Conservation (phyloP, 2,797 vertebrate genomes). For the Enteromius radiatus region DNA sequence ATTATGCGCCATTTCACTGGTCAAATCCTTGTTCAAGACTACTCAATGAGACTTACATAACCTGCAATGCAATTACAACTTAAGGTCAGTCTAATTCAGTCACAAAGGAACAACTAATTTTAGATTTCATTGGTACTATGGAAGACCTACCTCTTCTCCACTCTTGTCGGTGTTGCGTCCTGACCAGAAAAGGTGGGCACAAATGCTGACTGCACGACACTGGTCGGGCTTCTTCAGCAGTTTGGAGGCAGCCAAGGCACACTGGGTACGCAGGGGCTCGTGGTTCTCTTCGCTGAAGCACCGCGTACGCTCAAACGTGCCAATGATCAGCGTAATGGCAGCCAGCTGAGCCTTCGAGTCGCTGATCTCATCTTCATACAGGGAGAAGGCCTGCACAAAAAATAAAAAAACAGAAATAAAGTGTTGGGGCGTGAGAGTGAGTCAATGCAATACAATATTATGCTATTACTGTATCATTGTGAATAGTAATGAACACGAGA, state of each 20-base stretch:
- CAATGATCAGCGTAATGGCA: conserved; percentile 97
- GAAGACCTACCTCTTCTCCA: conserved; percentile 85
- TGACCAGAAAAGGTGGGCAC: conserved; percentile 98
- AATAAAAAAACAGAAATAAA: neutral
- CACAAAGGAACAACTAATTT: neutral
- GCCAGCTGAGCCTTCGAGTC: conserved; percentile 98
- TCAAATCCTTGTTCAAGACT: neutral
- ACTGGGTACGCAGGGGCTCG: conserved; percentile 95
- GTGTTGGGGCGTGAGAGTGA: neutral
- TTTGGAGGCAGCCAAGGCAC: conserved; percentile 95
- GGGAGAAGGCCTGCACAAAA: conserved; percentile 85
- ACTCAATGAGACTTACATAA: conserved; percentile 17
- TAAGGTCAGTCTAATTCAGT: neutral
- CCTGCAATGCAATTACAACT: conserved; percentile 4
- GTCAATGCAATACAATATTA: neutral
- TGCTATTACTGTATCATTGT: conserved; percentile 18
- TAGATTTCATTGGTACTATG: neutral
- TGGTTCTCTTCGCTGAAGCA: conserved; percentile 99
- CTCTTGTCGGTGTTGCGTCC: conserved; percentile 94
- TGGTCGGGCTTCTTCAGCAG: conserved; percentile 98
- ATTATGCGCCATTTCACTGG: neutral
- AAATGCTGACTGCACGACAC: conserved; percentile 95
- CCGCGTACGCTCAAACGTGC: conserved; percentile 94
- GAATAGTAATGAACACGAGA: conserved; percentile 14
- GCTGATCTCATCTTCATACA: conserved; percentile 98